phyloP scores from a whole-genome alignment of 2,888 invertebrate species.

The Morpho deidamia region DNA sequence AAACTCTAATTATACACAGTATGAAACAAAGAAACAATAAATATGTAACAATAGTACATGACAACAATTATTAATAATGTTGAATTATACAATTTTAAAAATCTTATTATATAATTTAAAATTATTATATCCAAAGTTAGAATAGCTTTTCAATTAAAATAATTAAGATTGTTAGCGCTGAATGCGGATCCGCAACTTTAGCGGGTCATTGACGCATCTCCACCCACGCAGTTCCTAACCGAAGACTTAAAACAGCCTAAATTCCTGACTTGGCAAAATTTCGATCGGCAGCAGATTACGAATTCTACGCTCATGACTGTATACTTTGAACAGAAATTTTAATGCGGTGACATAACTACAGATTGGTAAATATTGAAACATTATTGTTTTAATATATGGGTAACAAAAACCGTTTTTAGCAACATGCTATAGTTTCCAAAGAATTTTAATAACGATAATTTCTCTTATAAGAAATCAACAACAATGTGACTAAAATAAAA shows the following conservation, averaged over 20 bases:
- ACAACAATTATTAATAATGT: no score
- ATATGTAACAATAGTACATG: no score
- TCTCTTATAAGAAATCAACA: no score
- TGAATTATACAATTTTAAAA: no score
- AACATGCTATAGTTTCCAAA: no score
- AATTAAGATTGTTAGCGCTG: slow-evolving; percentile 33
- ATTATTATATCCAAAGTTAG: neutral
- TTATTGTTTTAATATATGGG: no score
- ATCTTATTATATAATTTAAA: no score
- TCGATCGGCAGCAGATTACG: slow-evolving; percentile 17
- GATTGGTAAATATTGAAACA: no score
- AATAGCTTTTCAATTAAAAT: slow-evolving; percentile 11
- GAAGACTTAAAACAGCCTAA: slow-evolving; percentile 35
- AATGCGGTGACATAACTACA: neutral
- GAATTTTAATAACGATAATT: no score
- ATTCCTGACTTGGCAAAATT: slow-evolving; percentile 22
- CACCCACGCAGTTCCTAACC: slow-evolving; percentile 63
- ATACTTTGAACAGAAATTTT: slow-evolving; percentile 1
- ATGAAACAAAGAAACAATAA: no score
- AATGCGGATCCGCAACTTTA: slow-evolving; percentile 74
- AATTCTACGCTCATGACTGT: slow-evolving; percentile 9
- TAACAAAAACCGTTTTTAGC: no score
- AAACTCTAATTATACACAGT: slow-evolving; percentile 27
- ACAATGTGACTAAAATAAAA: no score
- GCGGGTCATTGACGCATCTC: slow-evolving; percentile 75